Base-by-base conservation (phyloP, 2,888 invertebrate species). In the Baronia brevicornis region DNA sequence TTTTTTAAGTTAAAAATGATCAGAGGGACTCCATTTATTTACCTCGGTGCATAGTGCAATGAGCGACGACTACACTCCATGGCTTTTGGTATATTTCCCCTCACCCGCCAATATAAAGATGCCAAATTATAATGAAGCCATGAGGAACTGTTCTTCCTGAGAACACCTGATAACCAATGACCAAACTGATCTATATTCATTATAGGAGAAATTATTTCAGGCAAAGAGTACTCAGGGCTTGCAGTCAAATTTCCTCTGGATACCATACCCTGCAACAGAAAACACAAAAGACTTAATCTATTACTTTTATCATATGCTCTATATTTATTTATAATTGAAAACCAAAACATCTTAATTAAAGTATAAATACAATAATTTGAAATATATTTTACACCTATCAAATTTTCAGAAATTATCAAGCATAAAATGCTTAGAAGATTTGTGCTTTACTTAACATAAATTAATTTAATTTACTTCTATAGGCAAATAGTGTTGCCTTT, bases 121-220 rank as follows among this genome's bases (percentile, higher is more conserved):
- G 92, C 94, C 69, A 93, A 85, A 60, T 93, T 92, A 54, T 92
- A 90, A 58, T 93, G 88, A 15, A 93, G 67, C 94, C 94, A 94
- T 0, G 92, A 93, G 1, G 91, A 88, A 31, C 77, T 86, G 60
- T 93, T 93, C 57, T 86, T 84, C 42, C 75, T 69, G 4, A 94
- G 71, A 4, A 87, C 87, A 36, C 85, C 71, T 7, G 88, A 82
- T 27, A 92, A 73, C 65, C 89, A 88, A 56, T 89, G 87, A 0
- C 91, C 92, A 50, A 73, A 74, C 45, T 78, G 71, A 28, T 74
- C 69, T 5, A 69, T 41, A 4, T 66, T 68, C 65, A 73, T 66
- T 14, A 66, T 52, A 0, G 69, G 52, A 9, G 68, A 53, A 36
- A 74, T 55, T 8, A 61, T 41, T 4, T 64, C 60, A 1, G 73